phyloP scores from a whole-genome alignment of 2,113 vertebrate genomes.

The Crocuta crocuta region DNA sequence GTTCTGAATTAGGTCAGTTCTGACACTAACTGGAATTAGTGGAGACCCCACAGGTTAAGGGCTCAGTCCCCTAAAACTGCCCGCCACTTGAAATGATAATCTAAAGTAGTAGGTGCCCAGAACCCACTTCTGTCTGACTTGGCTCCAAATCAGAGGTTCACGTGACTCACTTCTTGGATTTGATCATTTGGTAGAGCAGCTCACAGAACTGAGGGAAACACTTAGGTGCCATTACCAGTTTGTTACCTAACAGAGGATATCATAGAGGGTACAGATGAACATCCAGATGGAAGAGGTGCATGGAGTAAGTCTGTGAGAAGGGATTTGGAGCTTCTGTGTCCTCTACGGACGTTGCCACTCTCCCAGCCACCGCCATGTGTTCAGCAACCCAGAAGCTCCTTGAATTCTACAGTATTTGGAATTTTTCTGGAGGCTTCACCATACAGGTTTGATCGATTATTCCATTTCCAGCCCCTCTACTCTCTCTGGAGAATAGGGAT shows the following conservation, averaged over 20 bases:
- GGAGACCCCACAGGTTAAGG: not conserved
- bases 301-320: not conserved
- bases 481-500: not conserved
- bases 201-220: not conserved
- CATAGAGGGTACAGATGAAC: not conserved
- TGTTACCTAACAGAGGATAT: not conserved
- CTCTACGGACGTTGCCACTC: not conserved
- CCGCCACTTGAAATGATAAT: not conserved
- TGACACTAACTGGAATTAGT: not conserved
- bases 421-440: not conserved
- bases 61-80: not conserved
- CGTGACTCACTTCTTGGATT: not conserved
- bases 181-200: not conserved
- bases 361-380: not conserved
- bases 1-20: not conserved
- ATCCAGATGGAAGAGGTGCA: not conserved
- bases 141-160: not conserved
- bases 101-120: not conserved
- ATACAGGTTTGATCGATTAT: not conserved
- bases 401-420: not conserved
- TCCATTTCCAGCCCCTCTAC: not conserved
- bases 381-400: not conserved
- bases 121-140: not conserved
- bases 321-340: not conserved
- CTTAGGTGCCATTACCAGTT: not conserved